Base-by-base conservation (phyloP, 1,140 invertebrate species). In the Drosophila tristis region DNA sequence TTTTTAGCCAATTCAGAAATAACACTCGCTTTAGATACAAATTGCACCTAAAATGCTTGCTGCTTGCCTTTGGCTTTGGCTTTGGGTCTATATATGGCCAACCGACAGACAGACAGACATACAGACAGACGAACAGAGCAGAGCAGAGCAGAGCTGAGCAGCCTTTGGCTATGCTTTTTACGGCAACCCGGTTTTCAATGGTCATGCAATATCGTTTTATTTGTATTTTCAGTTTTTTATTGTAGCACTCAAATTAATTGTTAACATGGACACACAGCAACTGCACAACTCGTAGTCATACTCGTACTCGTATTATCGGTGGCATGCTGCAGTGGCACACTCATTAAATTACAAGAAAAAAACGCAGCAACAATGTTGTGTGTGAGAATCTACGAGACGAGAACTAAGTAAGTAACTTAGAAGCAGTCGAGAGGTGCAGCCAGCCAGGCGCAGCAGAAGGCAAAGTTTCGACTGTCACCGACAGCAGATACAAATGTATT, bases 131-230 rank as follows among this genome's bases (percentile, higher is more conserved):
- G 35, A 13, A 6, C 26, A 29, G 26, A 29, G 26, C 26, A 29
- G 26, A 29, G 26, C 26, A 29, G 26, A 29, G 26, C 35, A 13
- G 11, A 58, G 58, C 61, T 64, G 26, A 75, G 48, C 53, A 58
- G 67, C 35, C 53, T 39, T 39, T 13, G 35, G 49, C 47, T 47
- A 23, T 13, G 23, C 84, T 82, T 50, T 73, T 70, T 82, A 87
- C 66, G 82, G 82, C 75, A 66, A 79, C 74, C 78, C 43, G 84
- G 75, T 87, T 85, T 50, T 75, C 82, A 87, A 82, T 87, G 80
- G 61, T 68, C 73, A 75, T 75, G 55, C 54, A 74, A 59, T 77
- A 50, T 78, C 65, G 53, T 58, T 79, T 61, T 63, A 51, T 9
- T 63, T 56, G 20, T 59, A 50, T 43, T 49, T 29, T 61, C 48